Base-by-base conservation (phyloP, 2,888 invertebrate species). In the Spisula solida region DNA sequence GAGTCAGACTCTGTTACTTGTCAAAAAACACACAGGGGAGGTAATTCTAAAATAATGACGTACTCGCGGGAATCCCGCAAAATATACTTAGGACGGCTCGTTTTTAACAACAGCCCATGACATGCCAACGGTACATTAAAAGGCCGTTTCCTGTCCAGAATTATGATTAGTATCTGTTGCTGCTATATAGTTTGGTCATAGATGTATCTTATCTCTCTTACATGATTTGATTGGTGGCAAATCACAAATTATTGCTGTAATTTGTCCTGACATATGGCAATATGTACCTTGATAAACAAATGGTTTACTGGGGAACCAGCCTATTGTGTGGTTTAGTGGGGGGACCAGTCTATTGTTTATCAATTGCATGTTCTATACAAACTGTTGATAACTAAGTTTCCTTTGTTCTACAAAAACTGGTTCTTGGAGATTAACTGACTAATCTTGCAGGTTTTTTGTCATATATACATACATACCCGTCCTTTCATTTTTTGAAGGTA, bases 121-220 rank as follows among this genome's bases (percentile, higher is more conserved):
- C 91, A 91, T 91, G 91, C 90, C 89, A 91, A 89, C 55, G 80
- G 78, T 87, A 91, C 91, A 91, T 91, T 89, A 91, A 81, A 80
- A 81, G 83, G 81, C 85, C 66, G 86, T 87, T 88, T 82, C 85
- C 41, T 34, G 83, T 86, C 80, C 85, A 83, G 85, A 41, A 83
- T 75, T 41, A 88, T 89, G 91, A 91, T 91, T 86, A 88, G 88
- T 91, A 89, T 91, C 91, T 81, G 25, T 41, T 25, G 31, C 1
- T 31, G 12, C 18, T 6, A 31, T 75, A 75, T 34, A 31, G 34
- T 75, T 31, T 31, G 75, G 29, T 75, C 75, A 34, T 34, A 75
- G 75, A 34, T 31, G 34, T 34, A 75, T 75, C 75, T 75, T 75
- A 75, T 75, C 75, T 75, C 14, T 18, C 0, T 16, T 75, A 75